Evolutionary conservation across 2,113 vertebrate species (phyloP).

Genomic region (Verasper variegatus): DNA sequence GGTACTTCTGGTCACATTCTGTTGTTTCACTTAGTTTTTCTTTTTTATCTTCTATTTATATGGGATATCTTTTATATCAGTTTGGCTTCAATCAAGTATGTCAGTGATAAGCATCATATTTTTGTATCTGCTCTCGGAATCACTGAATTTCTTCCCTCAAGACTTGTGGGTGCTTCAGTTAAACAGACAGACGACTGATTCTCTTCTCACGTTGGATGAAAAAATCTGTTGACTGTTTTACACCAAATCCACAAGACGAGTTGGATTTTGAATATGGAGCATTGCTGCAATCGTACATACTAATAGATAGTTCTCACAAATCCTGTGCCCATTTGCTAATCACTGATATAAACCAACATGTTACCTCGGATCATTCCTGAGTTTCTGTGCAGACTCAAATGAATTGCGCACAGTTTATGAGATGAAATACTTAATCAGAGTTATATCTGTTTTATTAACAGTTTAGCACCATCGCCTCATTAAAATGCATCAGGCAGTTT

Average conservation of each 20-base stretch:
- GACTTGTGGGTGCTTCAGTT: background rate
- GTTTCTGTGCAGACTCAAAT: background rate
- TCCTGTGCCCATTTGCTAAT: background rate
- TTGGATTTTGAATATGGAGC: background rate
- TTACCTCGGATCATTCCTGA: too few species aligned
- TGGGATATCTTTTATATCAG: too few species aligned
- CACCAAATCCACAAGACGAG: background rate
- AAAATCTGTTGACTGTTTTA: background rate
- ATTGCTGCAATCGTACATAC: background rate
- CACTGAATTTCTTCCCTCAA: too few species aligned
- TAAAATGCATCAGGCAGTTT: conserved; percentile 9
- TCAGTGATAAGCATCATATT: too few species aligned
- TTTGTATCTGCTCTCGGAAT: too few species aligned
- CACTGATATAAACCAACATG: too few species aligned
- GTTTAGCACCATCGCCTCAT: conserved; percentile 1
- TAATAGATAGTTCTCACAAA: background rate
- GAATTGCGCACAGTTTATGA: background rate
- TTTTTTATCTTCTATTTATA: background rate
- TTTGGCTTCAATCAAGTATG: too few species aligned
- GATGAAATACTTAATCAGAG: conserved; percentile 10
- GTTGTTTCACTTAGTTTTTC: background rate
- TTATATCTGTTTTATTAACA: conserved; percentile 1
- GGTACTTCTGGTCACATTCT: background rate
- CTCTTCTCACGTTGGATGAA: background rate
- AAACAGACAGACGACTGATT: background rate